These are phyloP conservation scores for Formica aserva DNA, from an alignment of 2,888 invertebrate species.

Conservation along the genomic window DNA sequence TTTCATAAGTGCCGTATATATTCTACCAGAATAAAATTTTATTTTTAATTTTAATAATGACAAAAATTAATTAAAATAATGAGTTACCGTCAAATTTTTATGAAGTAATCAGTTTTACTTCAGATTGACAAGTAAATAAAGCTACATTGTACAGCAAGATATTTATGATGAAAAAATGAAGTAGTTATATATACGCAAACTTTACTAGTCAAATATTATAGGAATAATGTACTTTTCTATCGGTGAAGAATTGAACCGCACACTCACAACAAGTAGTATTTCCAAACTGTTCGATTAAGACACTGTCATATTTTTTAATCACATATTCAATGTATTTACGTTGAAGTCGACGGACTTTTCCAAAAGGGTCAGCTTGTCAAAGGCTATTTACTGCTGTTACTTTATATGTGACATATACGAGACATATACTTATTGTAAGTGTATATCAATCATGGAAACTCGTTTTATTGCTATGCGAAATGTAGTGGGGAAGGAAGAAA, in stretches of 20 bases:
- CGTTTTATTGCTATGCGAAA: background rate
- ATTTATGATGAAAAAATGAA: background rate
- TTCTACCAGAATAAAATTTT: no score
- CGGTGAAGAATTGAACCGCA: background rate
- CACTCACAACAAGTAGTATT: background rate
- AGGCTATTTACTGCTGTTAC: background rate
- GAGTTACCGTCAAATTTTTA: no score
- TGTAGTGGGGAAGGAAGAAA: background rate
- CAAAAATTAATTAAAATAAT: no score
- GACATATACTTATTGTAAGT: conserved; percentile 12
- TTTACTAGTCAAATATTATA: background rate
- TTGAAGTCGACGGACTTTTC: background rate
- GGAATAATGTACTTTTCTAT: background rate
- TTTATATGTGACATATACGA: background rate
- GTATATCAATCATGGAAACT: background rate
- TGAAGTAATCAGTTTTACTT: background rate
- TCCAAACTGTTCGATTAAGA: background rate
- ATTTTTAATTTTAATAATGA: no score
- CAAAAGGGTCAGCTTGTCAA: background rate
- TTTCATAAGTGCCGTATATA: no score
- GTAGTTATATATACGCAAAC: background rate
- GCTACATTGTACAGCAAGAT: background rate
- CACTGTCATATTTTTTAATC: background rate
- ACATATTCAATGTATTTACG: background rate
- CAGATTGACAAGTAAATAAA: conserved; percentile 19